Evolutionary conservation across 2,797 vertebrate genomes (phyloP).

Genomic region (Champsocephalus esox): DNA sequence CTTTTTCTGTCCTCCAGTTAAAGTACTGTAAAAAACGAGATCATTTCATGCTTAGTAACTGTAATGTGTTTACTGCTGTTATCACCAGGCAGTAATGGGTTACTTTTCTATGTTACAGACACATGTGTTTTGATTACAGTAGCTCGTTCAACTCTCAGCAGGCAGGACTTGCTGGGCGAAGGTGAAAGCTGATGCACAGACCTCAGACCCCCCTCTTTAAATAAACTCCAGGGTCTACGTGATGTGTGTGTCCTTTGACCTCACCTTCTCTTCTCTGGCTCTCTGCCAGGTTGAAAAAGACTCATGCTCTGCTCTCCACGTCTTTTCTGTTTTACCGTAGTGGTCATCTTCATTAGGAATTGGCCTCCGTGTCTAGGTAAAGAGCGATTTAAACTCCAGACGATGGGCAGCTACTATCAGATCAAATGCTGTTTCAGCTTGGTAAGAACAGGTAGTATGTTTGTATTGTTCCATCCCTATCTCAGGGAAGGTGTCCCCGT

Average conservation of each 20-base stretch:
- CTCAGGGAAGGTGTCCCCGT: too few relatives aligned
- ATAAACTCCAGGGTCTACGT: constrained; percentile 28
- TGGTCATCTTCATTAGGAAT: constrained; percentile 23
- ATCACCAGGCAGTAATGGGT: too few relatives aligned
- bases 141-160: constrained; percentile 6
- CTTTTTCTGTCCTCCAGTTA: too few relatives aligned
- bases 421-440: not conserved
- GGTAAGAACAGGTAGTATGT: not conserved
- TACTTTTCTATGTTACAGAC: too few relatives aligned
- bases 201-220: not conserved
- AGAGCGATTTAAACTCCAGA: not conserved
- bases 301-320: not conserved
- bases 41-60: too few relatives aligned
- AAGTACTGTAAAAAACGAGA: too few relatives aligned
- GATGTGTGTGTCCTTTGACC: constrained; percentile 60
- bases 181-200: not conserved
- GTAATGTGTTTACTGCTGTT: too few relatives aligned
- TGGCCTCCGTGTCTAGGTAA: constrained; percentile 2
- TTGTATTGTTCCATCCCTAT: not conserved
- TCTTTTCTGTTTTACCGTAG: constrained; percentile 17
- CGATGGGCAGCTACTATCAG: too few relatives aligned
- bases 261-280: constrained; percentile 18
- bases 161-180: constrained; percentile 13
- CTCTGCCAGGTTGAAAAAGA: constrained; percentile 21
- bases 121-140: too few relatives aligned